These are phyloP conservation scores for Microcebus jonahi DNA, from an alignment of 2,113 vertebrate genomes.

Conservation along the genomic window DNA sequence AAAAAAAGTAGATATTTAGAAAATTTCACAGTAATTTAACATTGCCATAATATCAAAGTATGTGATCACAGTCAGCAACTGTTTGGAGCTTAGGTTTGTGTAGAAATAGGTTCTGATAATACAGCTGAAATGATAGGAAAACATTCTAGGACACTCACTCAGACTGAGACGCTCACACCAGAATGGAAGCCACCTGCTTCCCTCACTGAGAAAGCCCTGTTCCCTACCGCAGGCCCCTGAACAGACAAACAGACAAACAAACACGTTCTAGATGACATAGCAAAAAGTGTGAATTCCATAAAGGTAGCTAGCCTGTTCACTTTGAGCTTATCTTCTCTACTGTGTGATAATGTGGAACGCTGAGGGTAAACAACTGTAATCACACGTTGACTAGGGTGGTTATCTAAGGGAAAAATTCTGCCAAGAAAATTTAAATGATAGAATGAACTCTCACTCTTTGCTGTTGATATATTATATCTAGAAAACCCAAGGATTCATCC, in stretches of 20 bases:
- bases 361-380: not conserved
- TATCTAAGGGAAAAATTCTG: not conserved
- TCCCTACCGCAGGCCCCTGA: not conserved
- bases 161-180: not conserved
- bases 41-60: not conserved
- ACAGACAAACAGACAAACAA: not conserved
- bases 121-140: not conserved
- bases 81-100: not conserved
- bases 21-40: not conserved
- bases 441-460: too few species aligned
- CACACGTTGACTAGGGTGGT: not conserved
- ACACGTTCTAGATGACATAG: not conserved
- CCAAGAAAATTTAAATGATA: too few species aligned
- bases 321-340: not conserved
- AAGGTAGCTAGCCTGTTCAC: not conserved
- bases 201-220: not conserved
- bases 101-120: not conserved
- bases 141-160: not conserved
- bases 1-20: not conserved
- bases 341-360: not conserved
- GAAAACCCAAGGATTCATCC: too few species aligned
- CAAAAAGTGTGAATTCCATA: not conserved
- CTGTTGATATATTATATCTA: too few species aligned
- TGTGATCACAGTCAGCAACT: not conserved
- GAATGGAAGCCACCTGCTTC: not conserved